A percentile compares a stretch with the other conserved stretches of the same genome.
These are phyloP conservation scores for Crotalus viridis DNA, from an alignment of 2,113 vertebrate genomes.

Conservation along the genomic window DNA sequence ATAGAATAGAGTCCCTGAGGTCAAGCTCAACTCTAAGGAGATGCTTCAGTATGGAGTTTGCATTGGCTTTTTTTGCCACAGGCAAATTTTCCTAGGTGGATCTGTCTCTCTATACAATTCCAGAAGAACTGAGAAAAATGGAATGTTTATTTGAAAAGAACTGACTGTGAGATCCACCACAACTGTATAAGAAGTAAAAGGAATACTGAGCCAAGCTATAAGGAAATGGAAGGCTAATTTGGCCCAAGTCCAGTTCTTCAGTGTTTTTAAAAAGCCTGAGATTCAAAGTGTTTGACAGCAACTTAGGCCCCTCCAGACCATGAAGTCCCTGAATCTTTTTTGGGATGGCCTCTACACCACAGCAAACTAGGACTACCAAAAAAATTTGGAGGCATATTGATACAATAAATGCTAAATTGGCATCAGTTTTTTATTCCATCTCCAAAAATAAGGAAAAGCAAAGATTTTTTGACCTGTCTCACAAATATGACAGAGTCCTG, in stretches of 20 bases:
- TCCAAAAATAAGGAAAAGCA: neutral
- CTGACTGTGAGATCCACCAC: neutral
- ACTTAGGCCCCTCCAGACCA: neutral
- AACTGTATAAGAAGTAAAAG: neutral
- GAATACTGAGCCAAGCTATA: neutral
- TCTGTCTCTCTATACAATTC: neutral
- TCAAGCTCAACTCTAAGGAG: neutral
- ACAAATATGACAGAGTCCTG: neutral
- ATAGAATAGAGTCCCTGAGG: neutral
- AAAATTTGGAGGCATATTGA: neutral
- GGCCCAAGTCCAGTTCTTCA: neutral
- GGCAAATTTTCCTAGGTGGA: neutral
- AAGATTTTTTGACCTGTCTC: neutral
- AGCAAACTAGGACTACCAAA: neutral
- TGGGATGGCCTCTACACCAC: neutral
- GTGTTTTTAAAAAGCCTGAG: neutral
- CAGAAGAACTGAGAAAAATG: neutral
- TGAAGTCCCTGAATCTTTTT: neutral
- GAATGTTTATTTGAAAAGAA: neutral
- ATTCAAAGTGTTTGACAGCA: neutral
- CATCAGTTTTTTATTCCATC: neutral
- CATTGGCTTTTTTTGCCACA: neutral
- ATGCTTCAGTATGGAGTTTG: neutral
- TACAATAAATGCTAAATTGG: neutral
- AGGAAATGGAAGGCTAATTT: neutral